phyloP scores from a whole-genome alignment of 2,797 vertebrate species.

The Toxotes lorentzi region DNA sequence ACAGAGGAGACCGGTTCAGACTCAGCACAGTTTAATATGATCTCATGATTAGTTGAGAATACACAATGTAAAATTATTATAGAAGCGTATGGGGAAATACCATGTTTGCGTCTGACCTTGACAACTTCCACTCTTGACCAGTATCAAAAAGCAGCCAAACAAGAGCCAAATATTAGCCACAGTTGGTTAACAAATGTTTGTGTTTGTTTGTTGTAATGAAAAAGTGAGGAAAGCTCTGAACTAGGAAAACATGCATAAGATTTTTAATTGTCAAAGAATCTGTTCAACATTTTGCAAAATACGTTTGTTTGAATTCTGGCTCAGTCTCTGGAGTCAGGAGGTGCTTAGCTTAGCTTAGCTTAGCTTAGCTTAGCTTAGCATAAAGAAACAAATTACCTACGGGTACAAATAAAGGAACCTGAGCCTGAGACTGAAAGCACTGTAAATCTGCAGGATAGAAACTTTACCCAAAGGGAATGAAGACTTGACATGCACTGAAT shows the following conservation, averaged over 20 bases:
- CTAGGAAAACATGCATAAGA: neutral
- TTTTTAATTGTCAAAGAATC: neutral
- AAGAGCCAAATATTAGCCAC: slow-evolving; percentile 16
- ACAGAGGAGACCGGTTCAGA: slow-evolving; percentile 5
- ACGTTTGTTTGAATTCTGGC: neutral
- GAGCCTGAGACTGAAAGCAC: too few relatives aligned
- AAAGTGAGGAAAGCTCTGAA: slow-evolving; percentile 2
- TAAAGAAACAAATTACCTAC: too few relatives aligned
- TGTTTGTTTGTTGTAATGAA: slow-evolving; percentile 15
- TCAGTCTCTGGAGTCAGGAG: neutral
- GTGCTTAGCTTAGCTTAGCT: neutral
- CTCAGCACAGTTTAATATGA: slow-evolving; percentile 40
- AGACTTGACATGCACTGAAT: too few relatives aligned
- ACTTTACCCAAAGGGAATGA: too few relatives aligned
- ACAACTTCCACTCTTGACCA: slow-evolving; percentile 26
- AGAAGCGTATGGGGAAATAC: neutral
- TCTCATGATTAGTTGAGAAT: neutral
- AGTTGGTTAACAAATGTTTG: slow-evolving; percentile 12
- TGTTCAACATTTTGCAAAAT: neutral
- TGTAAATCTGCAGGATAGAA: too few relatives aligned
- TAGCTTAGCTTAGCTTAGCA: neutral
- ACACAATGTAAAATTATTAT: neutral
- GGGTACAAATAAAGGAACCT: too few relatives aligned
- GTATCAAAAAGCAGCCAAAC: neutral
- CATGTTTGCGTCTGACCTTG: slow-evolving; percentile 26